A percentile compares a stretch with the other conserved stretches of the same genome.
These are phyloP conservation scores for Nothocercus julius DNA, from an alignment of 2,113 vertebrate species.

Conservation along the genomic window DNA sequence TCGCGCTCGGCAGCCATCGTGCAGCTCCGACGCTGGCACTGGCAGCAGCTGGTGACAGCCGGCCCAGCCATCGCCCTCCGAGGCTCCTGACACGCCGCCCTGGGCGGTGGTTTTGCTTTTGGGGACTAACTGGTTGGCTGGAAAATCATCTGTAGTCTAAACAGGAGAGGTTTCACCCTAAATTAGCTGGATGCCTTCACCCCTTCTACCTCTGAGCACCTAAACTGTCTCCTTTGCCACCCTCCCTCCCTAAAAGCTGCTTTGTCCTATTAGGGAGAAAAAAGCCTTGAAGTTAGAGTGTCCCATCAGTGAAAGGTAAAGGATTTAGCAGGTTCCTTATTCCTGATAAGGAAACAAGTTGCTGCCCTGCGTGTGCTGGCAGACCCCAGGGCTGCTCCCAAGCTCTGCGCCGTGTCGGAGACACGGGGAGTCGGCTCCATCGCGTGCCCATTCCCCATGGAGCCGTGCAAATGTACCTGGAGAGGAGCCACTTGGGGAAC, in stretches of 20 bases:
- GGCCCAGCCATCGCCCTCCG: background rate
- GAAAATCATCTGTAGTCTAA: background rate
- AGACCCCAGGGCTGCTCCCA: background rate
- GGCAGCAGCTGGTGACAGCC: background rate
- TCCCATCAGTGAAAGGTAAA: background rate
- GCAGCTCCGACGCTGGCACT: background rate
- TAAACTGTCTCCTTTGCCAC: background rate
- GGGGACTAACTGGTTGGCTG: background rate
- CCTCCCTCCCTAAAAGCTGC: background rate
- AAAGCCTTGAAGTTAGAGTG: background rate
- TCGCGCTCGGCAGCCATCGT: background rate
- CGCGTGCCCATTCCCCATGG: fast-evolving
- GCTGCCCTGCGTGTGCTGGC: background rate
- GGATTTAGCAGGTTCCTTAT: background rate
- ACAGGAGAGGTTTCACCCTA: background rate
- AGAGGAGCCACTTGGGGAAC: background rate
- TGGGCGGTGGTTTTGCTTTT: background rate
- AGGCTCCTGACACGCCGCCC: background rate
- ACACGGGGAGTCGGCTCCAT: background rate
- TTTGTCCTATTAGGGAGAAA: fast-evolving
- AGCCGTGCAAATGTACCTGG: no score
- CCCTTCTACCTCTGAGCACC: background rate
- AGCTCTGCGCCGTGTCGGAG: fast-evolving
- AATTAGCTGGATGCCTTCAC: background rate
- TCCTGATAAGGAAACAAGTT: background rate